Conservation (phyloP, 1,140 invertebrate species). For the Zaprionus camerounensis region DNA sequence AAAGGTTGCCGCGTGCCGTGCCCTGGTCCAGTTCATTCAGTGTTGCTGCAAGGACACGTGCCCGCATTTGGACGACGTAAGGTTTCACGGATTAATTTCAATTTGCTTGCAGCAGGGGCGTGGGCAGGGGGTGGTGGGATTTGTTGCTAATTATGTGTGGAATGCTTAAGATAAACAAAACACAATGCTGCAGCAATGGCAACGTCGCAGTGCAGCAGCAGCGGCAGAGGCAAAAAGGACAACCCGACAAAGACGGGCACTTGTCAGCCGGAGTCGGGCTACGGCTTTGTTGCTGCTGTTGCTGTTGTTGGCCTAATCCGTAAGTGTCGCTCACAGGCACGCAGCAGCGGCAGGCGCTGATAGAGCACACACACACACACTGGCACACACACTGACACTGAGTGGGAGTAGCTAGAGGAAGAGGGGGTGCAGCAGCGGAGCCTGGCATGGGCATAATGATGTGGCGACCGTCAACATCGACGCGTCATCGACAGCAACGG, state of each 20-base stretch:
- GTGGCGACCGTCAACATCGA: slow-evolving; percentile 71
- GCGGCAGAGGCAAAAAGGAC: slow-evolving; percentile 69
- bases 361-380: slow-evolving; percentile 77
- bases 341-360: slow-evolving; percentile 70
- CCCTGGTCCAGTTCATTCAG: slow-evolving; percentile 41
- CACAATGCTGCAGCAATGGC: slow-evolving; percentile 57
- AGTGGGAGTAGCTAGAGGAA: slow-evolving; percentile 2
- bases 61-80: slow-evolving; percentile 75
- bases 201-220: slow-evolving; percentile 13
- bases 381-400: slow-evolving; percentile 53
- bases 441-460: slow-evolving; percentile 63
- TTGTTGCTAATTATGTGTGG: slow-evolving; percentile 81
- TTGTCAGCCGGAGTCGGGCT: slow-evolving; percentile 55
- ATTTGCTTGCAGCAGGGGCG: slow-evolving; percentile 60
- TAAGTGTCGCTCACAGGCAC: slow-evolving; percentile 81
- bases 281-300: slow-evolving; percentile 29
- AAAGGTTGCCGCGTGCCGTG: slow-evolving; percentile 44
- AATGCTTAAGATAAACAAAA: slow-evolving; percentile 80
- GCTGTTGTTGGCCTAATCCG: slow-evolving; percentile 74
- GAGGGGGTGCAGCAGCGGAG: slow-evolving; percentile 5
- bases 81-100: slow-evolving; percentile 83
- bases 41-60: slow-evolving; percentile 65
- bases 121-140: slow-evolving; percentile 37
- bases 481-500: slow-evolving; percentile 70
- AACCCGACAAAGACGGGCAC: slow-evolving; percentile 62